A percentile compares a stretch with the other conserved stretches of the same genome.
phyloP scores from a whole-genome alignment of 2,113 vertebrate genomes.

The Antennarius striatus region DNA sequence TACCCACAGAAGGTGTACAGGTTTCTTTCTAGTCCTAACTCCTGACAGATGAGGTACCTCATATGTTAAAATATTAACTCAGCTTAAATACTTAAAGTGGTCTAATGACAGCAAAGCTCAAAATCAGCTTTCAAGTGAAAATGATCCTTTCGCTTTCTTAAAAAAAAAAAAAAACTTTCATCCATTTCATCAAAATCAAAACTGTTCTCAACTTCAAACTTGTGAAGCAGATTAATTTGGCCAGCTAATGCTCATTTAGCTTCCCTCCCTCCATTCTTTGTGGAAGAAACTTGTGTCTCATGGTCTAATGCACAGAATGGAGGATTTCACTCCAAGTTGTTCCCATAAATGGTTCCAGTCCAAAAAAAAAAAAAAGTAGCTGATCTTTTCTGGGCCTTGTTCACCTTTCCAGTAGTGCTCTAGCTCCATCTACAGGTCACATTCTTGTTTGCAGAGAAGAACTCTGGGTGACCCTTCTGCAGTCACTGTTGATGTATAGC shows the following conservation, averaged over 20 bases:
- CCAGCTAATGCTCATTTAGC: slow-evolving; percentile 62
- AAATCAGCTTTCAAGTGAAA: slow-evolving; percentile 81
- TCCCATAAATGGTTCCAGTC: slow-evolving; percentile 66
- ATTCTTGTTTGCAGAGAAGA: slow-evolving; percentile 65
- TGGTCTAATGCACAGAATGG: slow-evolving; percentile 56
- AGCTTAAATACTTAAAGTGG: slow-evolving; percentile 79
- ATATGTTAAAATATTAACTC: slow-evolving; percentile 81
- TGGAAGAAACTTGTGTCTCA: slow-evolving; percentile 56
- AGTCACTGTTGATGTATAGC: slow-evolving; percentile 78
- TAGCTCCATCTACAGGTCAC: slow-evolving; percentile 80
- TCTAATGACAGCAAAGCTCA: slow-evolving; percentile 77
- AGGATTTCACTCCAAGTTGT: slow-evolving; percentile 70
- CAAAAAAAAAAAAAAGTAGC: slow-evolving; percentile 53
- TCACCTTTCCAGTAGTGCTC: slow-evolving; percentile 68
- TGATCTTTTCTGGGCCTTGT: slow-evolving; percentile 31
- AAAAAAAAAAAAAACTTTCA: slow-evolving; percentile 40
- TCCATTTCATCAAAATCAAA: slow-evolving; percentile 67
- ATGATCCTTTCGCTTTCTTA: slow-evolving; percentile 59
- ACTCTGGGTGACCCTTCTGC: slow-evolving; percentile 82
- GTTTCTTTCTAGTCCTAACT: slow-evolving; percentile 68
- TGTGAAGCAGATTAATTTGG: slow-evolving; percentile 68
- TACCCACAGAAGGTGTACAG: slow-evolving; percentile 60
- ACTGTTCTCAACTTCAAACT: slow-evolving; percentile 66
- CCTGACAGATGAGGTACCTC: slow-evolving; percentile 73
- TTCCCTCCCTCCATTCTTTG: slow-evolving; percentile 18